Percentiles rank a stretch among this genome's conserved stretches.
Conservation (phyloP, 1,140 invertebrate species). For the Drosophila murphyi region DNA sequence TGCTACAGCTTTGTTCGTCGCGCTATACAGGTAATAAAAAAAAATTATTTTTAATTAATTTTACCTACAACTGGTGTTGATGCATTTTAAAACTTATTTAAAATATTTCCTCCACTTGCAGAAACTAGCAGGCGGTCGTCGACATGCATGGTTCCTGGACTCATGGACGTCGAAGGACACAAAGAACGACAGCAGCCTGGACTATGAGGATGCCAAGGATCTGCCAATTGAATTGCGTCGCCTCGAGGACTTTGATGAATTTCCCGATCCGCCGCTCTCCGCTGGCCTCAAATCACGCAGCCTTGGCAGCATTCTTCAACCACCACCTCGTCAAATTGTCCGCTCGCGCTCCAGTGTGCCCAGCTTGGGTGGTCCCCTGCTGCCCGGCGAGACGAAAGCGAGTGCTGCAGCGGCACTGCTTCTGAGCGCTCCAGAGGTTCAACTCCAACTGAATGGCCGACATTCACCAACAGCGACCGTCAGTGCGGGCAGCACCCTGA, state of each 20-base stretch:
- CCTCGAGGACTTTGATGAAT: conserved; percentile 89
- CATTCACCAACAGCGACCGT: conserved; percentile 70
- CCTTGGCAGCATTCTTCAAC: conserved; percentile 91
- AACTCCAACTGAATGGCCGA: conserved; percentile 40
- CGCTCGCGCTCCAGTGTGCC: conserved; percentile 91
- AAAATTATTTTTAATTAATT: too few species aligned
- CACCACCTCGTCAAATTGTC: conserved; percentile 88
- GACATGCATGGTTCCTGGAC: conserved; percentile 91
- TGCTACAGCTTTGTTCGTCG: conserved; percentile 96
- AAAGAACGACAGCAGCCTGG: conserved; percentile 86
- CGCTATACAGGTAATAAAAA: conserved; percentile 90
- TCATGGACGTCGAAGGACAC: conserved; percentile 89
- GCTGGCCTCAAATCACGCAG: conserved; percentile 86
- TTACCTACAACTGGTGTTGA: background rate
- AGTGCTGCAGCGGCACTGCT: conserved; percentile 56
- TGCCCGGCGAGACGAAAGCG: conserved; percentile 57
- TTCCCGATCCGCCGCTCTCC: conserved; percentile 84
- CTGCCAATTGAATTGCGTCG: conserved; percentile 95
- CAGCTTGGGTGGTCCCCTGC: conserved; percentile 86
- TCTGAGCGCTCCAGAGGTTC: conserved; percentile 50
- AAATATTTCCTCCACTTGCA: conserved; percentile 61
- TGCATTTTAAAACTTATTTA: background rate
- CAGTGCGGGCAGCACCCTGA: conserved; percentile 63
- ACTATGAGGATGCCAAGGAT: conserved; percentile 89
- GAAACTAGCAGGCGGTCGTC: conserved; percentile 90